A percentile compares a stretch with the other conserved stretches of the same genome.
Conservation (phyloP, 2,888 invertebrate genomes). For the Torymus aiolomorphi region DNA sequence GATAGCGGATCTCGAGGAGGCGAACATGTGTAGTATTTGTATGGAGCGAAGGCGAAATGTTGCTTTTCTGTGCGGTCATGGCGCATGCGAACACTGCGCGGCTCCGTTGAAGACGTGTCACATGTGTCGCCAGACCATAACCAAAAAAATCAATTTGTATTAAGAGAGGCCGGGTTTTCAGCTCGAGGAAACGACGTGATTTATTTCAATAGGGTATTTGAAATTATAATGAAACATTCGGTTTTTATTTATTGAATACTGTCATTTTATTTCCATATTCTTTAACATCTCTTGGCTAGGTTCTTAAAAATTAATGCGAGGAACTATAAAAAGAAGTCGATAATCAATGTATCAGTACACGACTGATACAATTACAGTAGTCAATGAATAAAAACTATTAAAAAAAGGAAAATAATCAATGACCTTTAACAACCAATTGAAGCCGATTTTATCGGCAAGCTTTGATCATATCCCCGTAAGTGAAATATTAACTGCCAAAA, state of each 20-base stretch:
- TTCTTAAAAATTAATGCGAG: too few species aligned
- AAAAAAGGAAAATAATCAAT: slow-evolving; percentile 25
- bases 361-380: slow-evolving; percentile 42
- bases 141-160: slow-evolving; percentile 83
- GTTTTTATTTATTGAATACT: slow-evolving; percentile 55
- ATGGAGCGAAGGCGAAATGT: slow-evolving; percentile 90
- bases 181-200: background rate
- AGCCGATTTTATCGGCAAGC: slow-evolving; percentile 25
- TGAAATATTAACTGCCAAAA: slow-evolving; percentile 58
- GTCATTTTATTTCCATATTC: slow-evolving; percentile 38
- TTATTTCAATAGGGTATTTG: slow-evolving; percentile 11
- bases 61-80: slow-evolving; percentile 92
- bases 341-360: slow-evolving; percentile 14
- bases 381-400: slow-evolving; percentile 51
- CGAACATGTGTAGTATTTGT: slow-evolving; percentile 90
- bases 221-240: slow-evolving; percentile 22
- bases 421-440: slow-evolving; percentile 33
- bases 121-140: slow-evolving; percentile 88
- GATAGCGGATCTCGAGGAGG: slow-evolving; percentile 91
- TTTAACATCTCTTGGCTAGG: too few species aligned
- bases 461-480: slow-evolving; percentile 47
- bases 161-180: slow-evolving; percentile 60
- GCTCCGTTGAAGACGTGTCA: slow-evolving; percentile 89
- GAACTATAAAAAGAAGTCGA: too few species aligned
- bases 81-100: slow-evolving; percentile 88